These are phyloP conservation scores for Cephus runcator DNA, from an alignment of 2,888 invertebrate genomes.

Conservation along the genomic window DNA sequence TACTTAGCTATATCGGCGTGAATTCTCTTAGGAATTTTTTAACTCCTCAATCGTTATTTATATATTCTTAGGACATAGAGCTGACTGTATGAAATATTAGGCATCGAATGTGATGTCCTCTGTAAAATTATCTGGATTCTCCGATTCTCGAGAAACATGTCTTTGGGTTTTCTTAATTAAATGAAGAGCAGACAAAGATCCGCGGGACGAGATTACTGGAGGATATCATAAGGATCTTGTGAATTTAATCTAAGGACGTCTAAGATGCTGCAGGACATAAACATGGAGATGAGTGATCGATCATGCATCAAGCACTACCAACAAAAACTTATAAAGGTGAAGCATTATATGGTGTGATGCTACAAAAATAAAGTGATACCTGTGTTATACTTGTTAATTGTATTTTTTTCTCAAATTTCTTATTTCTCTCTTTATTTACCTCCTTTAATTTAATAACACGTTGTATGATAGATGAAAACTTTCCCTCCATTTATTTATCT, in stretches of 20 bases:
- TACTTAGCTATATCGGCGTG: neutral
- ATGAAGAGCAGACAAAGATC: neutral
- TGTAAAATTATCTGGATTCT: neutral
- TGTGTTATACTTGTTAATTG: neutral
- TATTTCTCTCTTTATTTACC: neutral
- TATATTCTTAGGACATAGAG: constrained; percentile 1
- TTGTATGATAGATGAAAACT: too few species aligned
- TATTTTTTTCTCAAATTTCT: neutral
- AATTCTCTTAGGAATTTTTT: neutral
- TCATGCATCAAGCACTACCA: neutral
- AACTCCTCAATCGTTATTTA: neutral
- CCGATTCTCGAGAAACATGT: neutral
- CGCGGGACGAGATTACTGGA: neutral
- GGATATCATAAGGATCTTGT: neutral
- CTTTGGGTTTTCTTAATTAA: neutral
- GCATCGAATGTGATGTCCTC: neutral
- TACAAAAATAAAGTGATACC: neutral
- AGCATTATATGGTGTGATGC: neutral
- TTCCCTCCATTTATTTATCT: too few species aligned
- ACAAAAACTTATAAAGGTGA: neutral
- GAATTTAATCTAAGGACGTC: neutral
- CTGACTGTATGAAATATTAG: neutral
- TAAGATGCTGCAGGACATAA: neutral
- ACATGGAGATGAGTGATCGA: neutral
- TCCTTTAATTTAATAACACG: neutral